Evolutionary conservation across 2,113 vertebrate genomes (phyloP), one percentile per base, ranked within the genome.

Genomic region (Pelobates fuscus): DNA sequence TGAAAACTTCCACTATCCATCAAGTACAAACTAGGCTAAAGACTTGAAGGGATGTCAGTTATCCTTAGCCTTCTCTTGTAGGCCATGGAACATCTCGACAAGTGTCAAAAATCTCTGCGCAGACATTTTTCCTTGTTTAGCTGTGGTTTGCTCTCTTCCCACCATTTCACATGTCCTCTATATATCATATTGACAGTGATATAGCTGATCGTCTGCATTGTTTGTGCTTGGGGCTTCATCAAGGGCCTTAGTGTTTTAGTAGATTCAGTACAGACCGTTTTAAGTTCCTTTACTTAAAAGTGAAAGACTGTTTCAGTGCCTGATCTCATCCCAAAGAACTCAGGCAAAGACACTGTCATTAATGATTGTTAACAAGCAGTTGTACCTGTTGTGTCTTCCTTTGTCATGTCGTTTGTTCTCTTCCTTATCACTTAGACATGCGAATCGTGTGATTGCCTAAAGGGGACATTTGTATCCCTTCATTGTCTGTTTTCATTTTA

Each of bases 401-500:
- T 49, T 17, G 52, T 2, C n/a, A 20, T 55, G 52, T 55, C 12
- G 8, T 55, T n/a, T 23, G 18, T 20, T 21, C 12, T 8, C 52
- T 37, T 10, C 1, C 11, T 29, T 71, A 49, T 44, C 43, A 37
- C 29, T 25, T n/a, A 37, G 59, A 72, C 59, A 6, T 21, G n/a
- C n/a, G 25, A 44, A 21, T 2, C 12, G 25, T 27, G n/a, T 15
- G 29, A 23, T 18, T 54, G 27, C 27, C 27, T 72, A 26, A 18
- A 18, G 55, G 12, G 52, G 70, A 73, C 60, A 65, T 27, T 23
- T 43, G 20, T 27, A 11, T 43, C 57, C 26, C 5, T 10, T 32
- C 41, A 15, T 23, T 76, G 72, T 60, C 72, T 49, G 54, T 7
- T 67, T 20, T 23, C 26, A 76, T 76, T 27, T 30, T n/a, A 67